Base-by-base conservation (phyloP, 2,888 invertebrate genomes). In the Lordiphosa fenestrarum region DNA sequence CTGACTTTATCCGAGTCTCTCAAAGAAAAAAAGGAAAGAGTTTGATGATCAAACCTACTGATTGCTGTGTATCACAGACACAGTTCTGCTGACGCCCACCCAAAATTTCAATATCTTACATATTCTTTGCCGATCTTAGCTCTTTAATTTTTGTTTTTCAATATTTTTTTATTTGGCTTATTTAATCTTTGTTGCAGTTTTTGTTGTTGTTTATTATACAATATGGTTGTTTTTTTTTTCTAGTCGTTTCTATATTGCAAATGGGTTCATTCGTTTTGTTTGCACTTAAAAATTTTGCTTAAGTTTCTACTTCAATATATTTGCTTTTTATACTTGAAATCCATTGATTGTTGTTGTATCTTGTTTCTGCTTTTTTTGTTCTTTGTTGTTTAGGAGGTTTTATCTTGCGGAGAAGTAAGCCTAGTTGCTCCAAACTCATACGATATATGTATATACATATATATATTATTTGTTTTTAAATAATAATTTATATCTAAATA, bases 161-260 rank as follows among this genome's bases (percentile, higher is more conserved):
- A 33, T 57, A 21, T 56, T 15, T 15, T 66, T 77, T 78, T 78
- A 78, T 78, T 78, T 78, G 82, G 77, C 82, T 81, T 70, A 80
- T 76, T 76, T 67, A 70, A 70, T 77, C 63, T 81, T 81, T 65
- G 59, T 65, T 77, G 72, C 68, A 81, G 66, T 72, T 72, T 47
- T 48, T 53, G 48, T 68, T 80, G 42, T 46, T 55, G 66, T 57
- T 30, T 30, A 10, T 73, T 74, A 74, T 70, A 81, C 67, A 77
- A 68, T 74, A 66, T 64, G 53, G 41, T 53, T 15, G 15, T 15
- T 15, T 15, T 15, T 15, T 15, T 15, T 66, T 60, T 59, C 30
- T 30, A 30, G 3, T 61, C 66, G 55, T 53, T 75, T 40, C 52
- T 40, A 65, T 76, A 80, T 80, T 77, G 81, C 73, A 59, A 46